A percentile compares a stretch with the other conserved stretches of the same genome.
Evolutionary conservation across 2,113 vertebrate genomes (phyloP).

Genomic region (Macheiramphus alcinus): DNA sequence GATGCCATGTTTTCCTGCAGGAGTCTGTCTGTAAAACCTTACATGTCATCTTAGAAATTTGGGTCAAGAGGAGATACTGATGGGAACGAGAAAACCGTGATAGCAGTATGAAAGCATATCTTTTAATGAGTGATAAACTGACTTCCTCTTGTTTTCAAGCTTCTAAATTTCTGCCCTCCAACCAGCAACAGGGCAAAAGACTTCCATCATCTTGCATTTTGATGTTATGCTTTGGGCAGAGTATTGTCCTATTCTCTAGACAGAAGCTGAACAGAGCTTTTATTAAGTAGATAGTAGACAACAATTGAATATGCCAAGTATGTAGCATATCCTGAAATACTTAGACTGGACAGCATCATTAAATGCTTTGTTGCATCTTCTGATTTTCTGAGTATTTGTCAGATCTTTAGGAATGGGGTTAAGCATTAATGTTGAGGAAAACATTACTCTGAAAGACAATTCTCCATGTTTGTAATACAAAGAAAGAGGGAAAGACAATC

Average conservation of each 20-base stretch:
- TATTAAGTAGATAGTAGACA: not conserved
- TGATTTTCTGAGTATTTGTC: not conserved
- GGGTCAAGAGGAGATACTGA: not conserved
- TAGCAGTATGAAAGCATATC: not conserved
- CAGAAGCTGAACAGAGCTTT: not conserved
- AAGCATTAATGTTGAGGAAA: not conserved
- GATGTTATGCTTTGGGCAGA: not conserved
- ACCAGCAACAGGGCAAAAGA: not conserved
- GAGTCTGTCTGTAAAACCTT: not conserved
- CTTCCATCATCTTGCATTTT: not conserved
- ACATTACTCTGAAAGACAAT: not conserved
- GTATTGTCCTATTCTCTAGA: not conserved
- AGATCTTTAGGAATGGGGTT: not conserved
- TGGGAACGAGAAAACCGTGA: not conserved
- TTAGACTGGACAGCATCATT: not conserved
- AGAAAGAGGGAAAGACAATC: not conserved
- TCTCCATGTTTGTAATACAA: not conserved
- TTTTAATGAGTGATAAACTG: not conserved
- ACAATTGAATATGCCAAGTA: not conserved
- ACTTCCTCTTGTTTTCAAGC: not conserved
- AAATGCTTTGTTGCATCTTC: not conserved
- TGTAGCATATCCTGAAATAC: not conserved
- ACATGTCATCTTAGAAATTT: not conserved
- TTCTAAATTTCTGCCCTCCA: not conserved
- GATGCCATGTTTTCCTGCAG: not conserved